phyloP scores from a whole-genome alignment of 1,140 invertebrate genomes.

The Archegozetes longisetosus region DNA sequence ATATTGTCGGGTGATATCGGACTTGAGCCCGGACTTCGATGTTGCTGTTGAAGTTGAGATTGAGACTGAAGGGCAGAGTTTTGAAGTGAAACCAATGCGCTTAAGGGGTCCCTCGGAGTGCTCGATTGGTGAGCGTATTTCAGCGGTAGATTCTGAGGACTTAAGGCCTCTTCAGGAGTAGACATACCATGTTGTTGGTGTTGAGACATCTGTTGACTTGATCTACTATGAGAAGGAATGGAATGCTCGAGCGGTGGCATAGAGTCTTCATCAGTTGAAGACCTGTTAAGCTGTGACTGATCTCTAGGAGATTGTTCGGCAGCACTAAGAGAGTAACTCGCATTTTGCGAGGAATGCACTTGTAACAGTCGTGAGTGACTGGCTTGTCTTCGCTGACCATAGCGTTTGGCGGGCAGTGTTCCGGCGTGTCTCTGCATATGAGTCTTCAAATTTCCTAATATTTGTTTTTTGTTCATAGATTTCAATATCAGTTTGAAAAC shows the following conservation, averaged over 20 bases:
- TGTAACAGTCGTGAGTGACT: neutral
- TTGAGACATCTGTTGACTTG: neutral
- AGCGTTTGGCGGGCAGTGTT: conserved; percentile 61
- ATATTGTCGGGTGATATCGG: neutral
- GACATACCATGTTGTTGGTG: neutral
- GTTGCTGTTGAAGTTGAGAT: neutral
- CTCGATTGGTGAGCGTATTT: neutral
- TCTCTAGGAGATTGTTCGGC: neutral
- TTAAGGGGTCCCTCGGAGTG: neutral
- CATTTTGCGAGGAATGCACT: neutral
- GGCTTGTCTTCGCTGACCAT: conserved; percentile 35
- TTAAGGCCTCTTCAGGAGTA: neutral
- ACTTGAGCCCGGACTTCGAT: neutral
- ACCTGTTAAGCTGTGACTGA: neutral
- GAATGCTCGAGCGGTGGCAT: neutral
- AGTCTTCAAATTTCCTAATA: conserved; percentile 38
- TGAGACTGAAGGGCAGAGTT: neutral
- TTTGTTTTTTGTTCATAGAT: neutral
- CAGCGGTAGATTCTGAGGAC: neutral
- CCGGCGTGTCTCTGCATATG: conserved; percentile 52
- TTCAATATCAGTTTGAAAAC: neutral
- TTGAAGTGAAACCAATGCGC: neutral
- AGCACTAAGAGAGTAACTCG: neutral
- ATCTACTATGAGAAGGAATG: neutral
- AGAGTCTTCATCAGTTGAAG: neutral